phyloP scores from a whole-genome alignment of 1,140 invertebrate genomes.

The Drosophila oshimai region DNA sequence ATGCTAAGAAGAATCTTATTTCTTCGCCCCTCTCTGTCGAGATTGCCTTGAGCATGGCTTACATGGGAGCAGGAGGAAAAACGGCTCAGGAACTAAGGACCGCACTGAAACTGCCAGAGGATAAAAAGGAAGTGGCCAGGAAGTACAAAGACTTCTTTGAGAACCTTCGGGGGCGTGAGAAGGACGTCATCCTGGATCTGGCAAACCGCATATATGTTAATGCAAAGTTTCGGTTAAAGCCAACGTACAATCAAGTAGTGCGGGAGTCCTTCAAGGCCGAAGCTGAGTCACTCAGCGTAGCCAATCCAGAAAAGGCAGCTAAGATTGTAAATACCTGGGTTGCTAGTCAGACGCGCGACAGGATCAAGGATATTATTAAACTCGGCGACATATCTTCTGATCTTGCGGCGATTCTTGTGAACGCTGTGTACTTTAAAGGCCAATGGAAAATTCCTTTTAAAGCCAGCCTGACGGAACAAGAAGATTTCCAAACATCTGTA shows the following conservation, averaged over 20 bases:
- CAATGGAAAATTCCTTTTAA: constrained; percentile 40
- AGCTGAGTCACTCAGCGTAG: constrained; percentile 83
- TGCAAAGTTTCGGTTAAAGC: constrained; percentile 16
- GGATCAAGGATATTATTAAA: constrained; percentile 84
- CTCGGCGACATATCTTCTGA: rapidly evolving
- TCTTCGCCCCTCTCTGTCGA: constrained; percentile 73
- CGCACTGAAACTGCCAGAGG: constrained; percentile 76
- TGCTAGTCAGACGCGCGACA: constrained; percentile 83
- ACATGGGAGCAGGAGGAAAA: constrained; percentile 83
- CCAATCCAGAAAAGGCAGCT: constrained; percentile 56
- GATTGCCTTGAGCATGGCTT: constrained; percentile 84
- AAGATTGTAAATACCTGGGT: constrained; percentile 85
- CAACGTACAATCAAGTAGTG: constrained; percentile 42
- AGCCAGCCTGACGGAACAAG: no score
- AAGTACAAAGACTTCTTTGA: constrained; percentile 6
- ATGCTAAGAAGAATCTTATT: constrained; percentile 82
- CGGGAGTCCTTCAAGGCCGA: constrained; percentile 49
- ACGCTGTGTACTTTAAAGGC: constrained; percentile 86
- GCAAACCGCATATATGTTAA: constrained; percentile 71
- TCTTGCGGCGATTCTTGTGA: constrained; percentile 84
- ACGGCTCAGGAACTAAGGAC: constrained; percentile 84
- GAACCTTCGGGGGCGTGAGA: constrained; percentile 14
- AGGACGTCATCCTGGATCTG: constrained; percentile 44
- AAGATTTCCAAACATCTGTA: no score
- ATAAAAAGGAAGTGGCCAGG: constrained; percentile 31